Evolutionary conservation across 2,888 invertebrate species (phyloP).

Genomic region (Heteromyza rotundicornis): DNA sequence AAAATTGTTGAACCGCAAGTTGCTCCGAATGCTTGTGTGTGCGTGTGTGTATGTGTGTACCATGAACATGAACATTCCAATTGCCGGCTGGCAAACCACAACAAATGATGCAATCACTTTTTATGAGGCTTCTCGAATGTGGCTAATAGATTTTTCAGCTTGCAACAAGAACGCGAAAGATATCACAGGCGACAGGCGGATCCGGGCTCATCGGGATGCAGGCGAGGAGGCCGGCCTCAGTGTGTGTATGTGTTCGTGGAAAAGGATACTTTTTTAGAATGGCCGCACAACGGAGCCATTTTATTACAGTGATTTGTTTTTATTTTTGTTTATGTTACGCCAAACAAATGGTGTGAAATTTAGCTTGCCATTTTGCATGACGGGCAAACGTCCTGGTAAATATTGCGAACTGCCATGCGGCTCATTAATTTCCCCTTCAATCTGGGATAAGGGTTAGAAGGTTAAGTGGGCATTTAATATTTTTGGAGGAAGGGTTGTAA

Average conservation of each 20-base stretch:
- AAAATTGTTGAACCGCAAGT: neutral
- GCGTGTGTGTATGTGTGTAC: neutral
- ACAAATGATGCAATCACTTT: conserved; percentile 1
- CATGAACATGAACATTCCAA: neutral
- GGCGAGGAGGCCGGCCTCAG: too few relatives aligned
- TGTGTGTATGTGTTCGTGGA: too few relatives aligned
- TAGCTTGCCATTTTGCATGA: too few relatives aligned
- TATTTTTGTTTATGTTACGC: neutral
- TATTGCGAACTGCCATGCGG: too few relatives aligned
- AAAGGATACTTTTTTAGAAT: too few relatives aligned
- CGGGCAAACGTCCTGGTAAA: too few relatives aligned
- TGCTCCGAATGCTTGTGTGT: neutral
- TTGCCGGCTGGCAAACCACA: neutral
- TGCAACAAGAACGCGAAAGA: neutral
- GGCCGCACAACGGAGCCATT: neutral
- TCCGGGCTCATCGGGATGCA: too few relatives aligned
- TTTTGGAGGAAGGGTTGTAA: too few relatives aligned
- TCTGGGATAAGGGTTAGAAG: too few relatives aligned
- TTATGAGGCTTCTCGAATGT: neutral
- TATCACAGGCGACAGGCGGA: too few relatives aligned
- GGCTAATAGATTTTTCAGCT: neutral
- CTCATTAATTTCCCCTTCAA: too few relatives aligned
- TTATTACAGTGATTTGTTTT: neutral
- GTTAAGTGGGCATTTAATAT: too few relatives aligned
- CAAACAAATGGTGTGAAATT: neutral